Percentiles rank a stretch among this genome's conserved stretches.
Conservation (phyloP, 2,888 invertebrate genomes). For the Lydus trimaculatus region DNA sequence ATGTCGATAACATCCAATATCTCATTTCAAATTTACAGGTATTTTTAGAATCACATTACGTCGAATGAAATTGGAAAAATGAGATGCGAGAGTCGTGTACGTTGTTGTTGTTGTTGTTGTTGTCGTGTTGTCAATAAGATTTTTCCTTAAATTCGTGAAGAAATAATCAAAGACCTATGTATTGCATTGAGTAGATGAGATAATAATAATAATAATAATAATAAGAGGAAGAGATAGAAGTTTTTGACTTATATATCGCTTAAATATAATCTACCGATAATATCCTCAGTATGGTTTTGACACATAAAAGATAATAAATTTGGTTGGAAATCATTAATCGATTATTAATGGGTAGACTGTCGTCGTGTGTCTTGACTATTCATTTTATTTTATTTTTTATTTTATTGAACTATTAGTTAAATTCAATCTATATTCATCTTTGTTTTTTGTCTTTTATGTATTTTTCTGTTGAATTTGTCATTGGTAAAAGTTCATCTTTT, state of each 20-base stretch:
- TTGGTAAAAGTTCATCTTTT: background rate
- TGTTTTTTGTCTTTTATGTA: background rate
- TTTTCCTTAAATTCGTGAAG: background rate
- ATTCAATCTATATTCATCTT: too few relatives aligned
- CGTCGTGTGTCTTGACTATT: too few relatives aligned
- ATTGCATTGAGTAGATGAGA: background rate
- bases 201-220: background rate
- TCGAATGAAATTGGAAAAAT: slow-evolving; percentile 28
- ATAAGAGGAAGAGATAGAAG: background rate
- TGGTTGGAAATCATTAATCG: background rate
- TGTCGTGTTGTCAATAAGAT: background rate
- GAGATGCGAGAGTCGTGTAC: slow-evolving; percentile 13
- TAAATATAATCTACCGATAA: background rate
- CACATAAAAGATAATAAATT: background rate
- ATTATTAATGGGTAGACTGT: background rate
- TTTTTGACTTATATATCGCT: background rate
- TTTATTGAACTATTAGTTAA: too few relatives aligned
- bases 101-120: background rate
- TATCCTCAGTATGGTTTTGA: background rate
- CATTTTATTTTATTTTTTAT: too few relatives aligned
- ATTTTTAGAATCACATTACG: slow-evolving; percentile 34
- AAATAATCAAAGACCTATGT: too few relatives aligned
- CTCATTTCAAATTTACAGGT: slow-evolving; percentile 31
- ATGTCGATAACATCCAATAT: slow-evolving; percentile 20
- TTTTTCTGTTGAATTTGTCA: background rate